Conservation (phyloP, 2,113 vertebrate genomes). For the Mormyrus iriodes region DNA sequence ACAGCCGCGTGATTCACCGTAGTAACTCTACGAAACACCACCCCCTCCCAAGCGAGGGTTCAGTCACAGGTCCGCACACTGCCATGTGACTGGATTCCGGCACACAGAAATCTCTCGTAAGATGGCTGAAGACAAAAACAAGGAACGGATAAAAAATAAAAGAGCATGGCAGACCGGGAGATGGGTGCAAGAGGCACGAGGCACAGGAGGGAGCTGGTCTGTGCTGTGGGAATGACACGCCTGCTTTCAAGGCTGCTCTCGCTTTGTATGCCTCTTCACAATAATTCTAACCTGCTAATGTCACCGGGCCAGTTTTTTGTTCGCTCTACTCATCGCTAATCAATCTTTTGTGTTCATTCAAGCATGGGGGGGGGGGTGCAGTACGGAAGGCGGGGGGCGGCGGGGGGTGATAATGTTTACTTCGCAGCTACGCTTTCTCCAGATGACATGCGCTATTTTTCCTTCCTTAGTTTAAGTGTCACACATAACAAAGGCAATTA, state of each 20-base stretch:
- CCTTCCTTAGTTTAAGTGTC: slow-evolving; percentile 29
- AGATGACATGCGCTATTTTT: slow-evolving; percentile 24
- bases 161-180: not conserved
- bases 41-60: not conserved
- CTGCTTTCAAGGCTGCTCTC: slow-evolving; percentile 18
- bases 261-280: slow-evolving; percentile 35
- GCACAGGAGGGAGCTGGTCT: not conserved
- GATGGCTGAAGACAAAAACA: not conserved
- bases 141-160: not conserved
- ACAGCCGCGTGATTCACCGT: not conserved
- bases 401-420: slow-evolving; percentile 25
- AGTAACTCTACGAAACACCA: not conserved
- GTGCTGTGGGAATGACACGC: not conserved
- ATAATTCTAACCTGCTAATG: slow-evolving; percentile 38
- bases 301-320: slow-evolving; percentile 41
- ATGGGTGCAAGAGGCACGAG: not conserved
- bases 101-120: not conserved
- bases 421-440: slow-evolving; percentile 24
- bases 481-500: slow-evolving; percentile 40
- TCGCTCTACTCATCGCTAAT: slow-evolving; percentile 43
- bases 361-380: slow-evolving; percentile 16
- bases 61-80: not conserved
- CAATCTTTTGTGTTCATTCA: slow-evolving; percentile 55
- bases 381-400: not conserved
- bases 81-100: not conserved